phyloP scores from a whole-genome alignment of 1,140 invertebrate species.

The Drosophila arawakana region DNA sequence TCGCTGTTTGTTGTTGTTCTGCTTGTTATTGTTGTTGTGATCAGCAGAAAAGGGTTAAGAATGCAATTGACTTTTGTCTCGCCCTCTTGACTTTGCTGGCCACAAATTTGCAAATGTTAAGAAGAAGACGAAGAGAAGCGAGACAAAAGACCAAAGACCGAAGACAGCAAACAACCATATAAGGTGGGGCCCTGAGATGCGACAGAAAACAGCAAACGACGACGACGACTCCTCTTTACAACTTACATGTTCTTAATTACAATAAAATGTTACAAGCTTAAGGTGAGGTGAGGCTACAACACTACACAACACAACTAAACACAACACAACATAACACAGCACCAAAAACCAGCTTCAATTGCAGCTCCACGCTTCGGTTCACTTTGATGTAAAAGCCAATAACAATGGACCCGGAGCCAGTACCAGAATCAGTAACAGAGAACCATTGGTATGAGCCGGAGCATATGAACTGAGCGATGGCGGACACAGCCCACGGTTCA shows the following conservation, averaged over 20 bases:
- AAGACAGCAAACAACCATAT: conserved; percentile 56
- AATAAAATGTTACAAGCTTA: conserved; percentile 76
- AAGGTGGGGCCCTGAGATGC: conserved; percentile 55
- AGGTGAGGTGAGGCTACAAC: conserved; percentile 72
- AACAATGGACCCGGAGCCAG: conserved; percentile 27
- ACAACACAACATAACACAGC: conserved; percentile 33
- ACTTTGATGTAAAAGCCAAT: conserved; percentile 63
- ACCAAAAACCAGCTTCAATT: conserved; percentile 49
- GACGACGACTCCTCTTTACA: conserved; percentile 81
- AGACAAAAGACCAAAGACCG: conserved; percentile 32
- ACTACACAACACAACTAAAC: conserved; percentile 41
- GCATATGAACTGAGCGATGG: conserved; percentile 22
- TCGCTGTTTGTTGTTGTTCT: conserved; percentile 50
- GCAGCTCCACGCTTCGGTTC: conserved; percentile 58
- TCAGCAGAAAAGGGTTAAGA: conserved; percentile 76
- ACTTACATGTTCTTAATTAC: conserved; percentile 83
- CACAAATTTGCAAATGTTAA: conserved; percentile 78
- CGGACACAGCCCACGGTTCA: conserved; percentile 45
- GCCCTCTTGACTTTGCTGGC: conserved; percentile 74
- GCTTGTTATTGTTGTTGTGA: conserved; percentile 33
- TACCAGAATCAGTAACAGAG: not conserved
- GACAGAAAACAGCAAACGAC: conserved; percentile 67
- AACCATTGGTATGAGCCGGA: not conserved
- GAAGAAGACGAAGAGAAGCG: conserved; percentile 64
- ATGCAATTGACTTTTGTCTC: conserved; percentile 81